Conservation (phyloP, 2,888 invertebrate genomes). For the Copidosoma aretas region DNA sequence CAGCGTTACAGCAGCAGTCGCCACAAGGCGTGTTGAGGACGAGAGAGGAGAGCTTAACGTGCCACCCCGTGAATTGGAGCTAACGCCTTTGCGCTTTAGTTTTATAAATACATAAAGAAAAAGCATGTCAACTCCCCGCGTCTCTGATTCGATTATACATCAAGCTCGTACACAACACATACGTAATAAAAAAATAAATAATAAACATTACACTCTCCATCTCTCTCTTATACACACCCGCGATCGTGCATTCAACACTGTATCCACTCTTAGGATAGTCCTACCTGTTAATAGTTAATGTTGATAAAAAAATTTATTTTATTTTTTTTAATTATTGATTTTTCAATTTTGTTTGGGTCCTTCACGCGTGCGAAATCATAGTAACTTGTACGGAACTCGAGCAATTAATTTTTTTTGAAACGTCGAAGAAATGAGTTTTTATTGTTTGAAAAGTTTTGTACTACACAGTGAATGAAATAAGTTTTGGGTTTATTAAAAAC, state of each 20-base stretch:
- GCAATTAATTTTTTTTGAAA: neutral
- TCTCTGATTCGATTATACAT: slow-evolving; percentile 31
- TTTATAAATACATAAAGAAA: slow-evolving; percentile 18
- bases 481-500: neutral
- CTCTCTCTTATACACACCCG: slow-evolving; percentile 16
- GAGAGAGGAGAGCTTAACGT: slow-evolving; percentile 39
- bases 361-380: neutral
- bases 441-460: neutral
- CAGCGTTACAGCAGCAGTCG: slow-evolving; percentile 44
- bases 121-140: slow-evolving; percentile 33
- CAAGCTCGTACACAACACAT: too few species aligned
- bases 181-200: slow-evolving; percentile 16
- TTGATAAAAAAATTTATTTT: slow-evolving; percentile 13
- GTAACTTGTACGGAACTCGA: neutral
- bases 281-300: slow-evolving; percentile 22
- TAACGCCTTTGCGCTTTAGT: slow-evolving; percentile 40
- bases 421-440: neutral
- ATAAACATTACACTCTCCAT: slow-evolving; percentile 30
- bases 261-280: slow-evolving; percentile 33
- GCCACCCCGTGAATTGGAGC: slow-evolving; percentile 39
- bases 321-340: slow-evolving; percentile 9
- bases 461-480: neutral
- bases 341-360: slow-evolving; percentile 7
- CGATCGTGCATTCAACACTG: slow-evolving; percentile 1
- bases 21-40: slow-evolving; percentile 35